phyloP scores from a whole-genome alignment of 2,888 invertebrate species.

The Heliconius cydno region DNA sequence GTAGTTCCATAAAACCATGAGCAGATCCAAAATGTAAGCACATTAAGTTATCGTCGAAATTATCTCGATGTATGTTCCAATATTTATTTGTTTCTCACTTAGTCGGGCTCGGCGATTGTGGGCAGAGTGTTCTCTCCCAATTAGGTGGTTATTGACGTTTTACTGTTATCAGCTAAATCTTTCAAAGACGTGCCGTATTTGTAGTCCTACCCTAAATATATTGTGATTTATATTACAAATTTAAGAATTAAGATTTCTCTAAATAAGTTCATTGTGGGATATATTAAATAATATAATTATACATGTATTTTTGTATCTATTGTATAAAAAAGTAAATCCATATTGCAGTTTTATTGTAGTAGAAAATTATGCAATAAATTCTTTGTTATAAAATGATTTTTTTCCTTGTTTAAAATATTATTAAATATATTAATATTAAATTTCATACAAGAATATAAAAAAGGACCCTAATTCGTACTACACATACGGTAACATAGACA shows the following conservation, averaged over 20 bases:
- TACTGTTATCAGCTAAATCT: constrained; percentile 80
- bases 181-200: constrained; percentile 68
- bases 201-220: constrained; percentile 57
- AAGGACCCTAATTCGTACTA: constrained; percentile 53
- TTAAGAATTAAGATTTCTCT: constrained; percentile 3
- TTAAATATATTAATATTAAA: too few relatives aligned
- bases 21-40: constrained; percentile 83
- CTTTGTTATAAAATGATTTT: too few relatives aligned
- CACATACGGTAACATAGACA: constrained; percentile 63
- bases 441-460: neutral
- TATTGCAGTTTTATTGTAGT: neutral
- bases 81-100: constrained; percentile 82
- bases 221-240: constrained; percentile 18
- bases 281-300: neutral
- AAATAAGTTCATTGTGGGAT: neutral
- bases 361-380: neutral
- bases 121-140: constrained; percentile 79
- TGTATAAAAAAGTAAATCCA: neutral
- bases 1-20: constrained; percentile 82
- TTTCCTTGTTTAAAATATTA: too few relatives aligned
- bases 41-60: constrained; percentile 81
- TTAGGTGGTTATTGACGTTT: constrained; percentile 84
- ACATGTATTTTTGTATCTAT: neutral
- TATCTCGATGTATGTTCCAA: constrained; percentile 80
- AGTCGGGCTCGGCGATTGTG: constrained; percentile 68